Base-by-base conservation (phyloP, 2,113 vertebrate genomes). In the Mesitornis unicolor region DNA sequence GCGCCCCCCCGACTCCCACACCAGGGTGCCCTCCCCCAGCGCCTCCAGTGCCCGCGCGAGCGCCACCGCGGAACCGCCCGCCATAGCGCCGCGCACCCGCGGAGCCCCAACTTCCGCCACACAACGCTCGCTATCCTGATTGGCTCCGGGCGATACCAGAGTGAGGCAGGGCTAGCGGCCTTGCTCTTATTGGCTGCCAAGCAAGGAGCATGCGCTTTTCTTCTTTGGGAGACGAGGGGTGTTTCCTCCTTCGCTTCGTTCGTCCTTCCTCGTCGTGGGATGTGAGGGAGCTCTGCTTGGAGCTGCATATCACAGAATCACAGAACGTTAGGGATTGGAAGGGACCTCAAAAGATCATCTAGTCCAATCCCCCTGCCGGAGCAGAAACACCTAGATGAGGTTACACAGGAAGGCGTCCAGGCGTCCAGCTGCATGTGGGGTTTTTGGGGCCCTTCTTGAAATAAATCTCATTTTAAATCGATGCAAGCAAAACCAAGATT, bases 61-160 rank as follows among this genome's bases (percentile, higher is more conserved):
- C 35, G 24, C 28, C 14, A 5, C 69, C 2, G 6, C 28, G 0
- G 36, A 22, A 1, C 29, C 29, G 1, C 12, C n/a, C 0, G 96
- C 94, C 81, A 94, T 94, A 0, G 51, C 80, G 1, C 64, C 28
- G 2, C 19, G 2, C 48, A 3, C 10, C 28, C 15, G 1, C 50
- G 24, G 0, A 16, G 4, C 1, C 9, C 7, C 14, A 0, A 13
- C 82, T 56, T 67, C 87, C 85, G 70, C 84, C 83, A 24, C 89
- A 3, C 17, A 2, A 9, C 40, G 1, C 22, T 10, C 13, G 1
- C 47, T 20, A 1, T 15, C 1, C 67, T 35, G 7, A 94, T 78
- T 81, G 87, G 92, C 82, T 67, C 2, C 50, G 2, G 1, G 10
- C 7, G 8, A 13, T 0, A 21, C 14, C 48, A 16, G 9, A 63